phyloP scores from a whole-genome alignment of 2,888 invertebrate genomes.

The Acanthosoma haemorrhoidale region DNA sequence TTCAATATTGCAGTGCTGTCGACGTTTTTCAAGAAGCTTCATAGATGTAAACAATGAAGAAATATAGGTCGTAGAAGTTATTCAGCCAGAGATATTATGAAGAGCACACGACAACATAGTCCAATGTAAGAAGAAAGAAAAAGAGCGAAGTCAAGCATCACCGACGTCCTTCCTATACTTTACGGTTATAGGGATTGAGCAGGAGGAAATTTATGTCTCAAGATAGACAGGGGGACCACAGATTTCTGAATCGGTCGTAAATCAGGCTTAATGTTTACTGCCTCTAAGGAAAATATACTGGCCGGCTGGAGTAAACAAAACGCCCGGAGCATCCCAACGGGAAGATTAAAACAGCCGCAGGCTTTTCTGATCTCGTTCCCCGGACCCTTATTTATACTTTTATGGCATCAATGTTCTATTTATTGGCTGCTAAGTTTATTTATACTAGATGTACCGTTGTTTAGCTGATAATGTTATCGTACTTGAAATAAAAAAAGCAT shows the following conservation, averaged over 20 bases:
- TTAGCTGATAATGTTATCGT: too few species aligned
- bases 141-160: not conserved
- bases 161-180: not conserved
- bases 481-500: too few species aligned
- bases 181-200: conserved; percentile 1
- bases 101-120: too few species aligned
- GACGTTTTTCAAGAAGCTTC: too few species aligned
- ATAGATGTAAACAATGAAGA: too few species aligned
- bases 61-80: too few species aligned
- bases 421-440: too few species aligned
- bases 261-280: conserved; percentile 7
- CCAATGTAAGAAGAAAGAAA: not conserved
- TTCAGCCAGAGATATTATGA: not conserved
- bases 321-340: conserved; percentile 2
- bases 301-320: not conserved
- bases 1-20: too few species aligned
- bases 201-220: not conserved
- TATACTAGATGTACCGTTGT: too few species aligned
- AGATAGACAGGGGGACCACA: not conserved
- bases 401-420: too few species aligned
- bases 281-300: conserved; percentile 4
- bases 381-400: too few species aligned
- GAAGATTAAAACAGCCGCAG: not conserved
- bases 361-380: not conserved
- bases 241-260: conserved; percentile 12